A percentile compares a stretch with the other conserved stretches of the same genome.
Conservation (phyloP, 2,888 invertebrate genomes). For the Acrocyrtus sp. region DNA sequence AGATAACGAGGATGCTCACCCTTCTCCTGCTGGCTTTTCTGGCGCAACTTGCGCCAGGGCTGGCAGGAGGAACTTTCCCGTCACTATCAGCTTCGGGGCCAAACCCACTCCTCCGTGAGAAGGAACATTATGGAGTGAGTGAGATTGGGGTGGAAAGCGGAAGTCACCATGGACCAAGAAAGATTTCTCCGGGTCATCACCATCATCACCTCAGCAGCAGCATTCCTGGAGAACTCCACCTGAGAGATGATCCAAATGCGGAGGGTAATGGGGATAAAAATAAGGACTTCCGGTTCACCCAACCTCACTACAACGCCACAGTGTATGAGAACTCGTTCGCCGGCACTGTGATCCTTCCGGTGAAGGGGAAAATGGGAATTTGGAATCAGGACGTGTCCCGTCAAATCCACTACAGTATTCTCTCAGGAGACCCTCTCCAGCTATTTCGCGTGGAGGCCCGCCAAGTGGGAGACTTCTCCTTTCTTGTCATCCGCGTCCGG, state of each 20-base stretch:
- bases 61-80: slow-evolving; percentile 27
- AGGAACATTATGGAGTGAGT: slow-evolving; percentile 5
- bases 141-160: not conserved
- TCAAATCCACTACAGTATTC: slow-evolving; percentile 83
- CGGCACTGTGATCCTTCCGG: slow-evolving; percentile 80
- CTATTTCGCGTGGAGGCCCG: slow-evolving; percentile 93
- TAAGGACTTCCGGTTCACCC: slow-evolving; percentile 81
- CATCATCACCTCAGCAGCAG: not conserved
- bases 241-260: too few species aligned
- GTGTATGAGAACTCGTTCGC: slow-evolving; percentile 93
- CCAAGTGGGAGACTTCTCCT: slow-evolving; percentile 93
- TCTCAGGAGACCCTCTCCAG: slow-evolving; percentile 86
- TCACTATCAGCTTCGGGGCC: slow-evolving; percentile 24
- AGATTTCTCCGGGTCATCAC: slow-evolving; percentile 9
- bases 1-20: slow-evolving; percentile 24
- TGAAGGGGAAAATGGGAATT: slow-evolving; percentile 77
- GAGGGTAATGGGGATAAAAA: too few species aligned
- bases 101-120: slow-evolving; percentile 6
- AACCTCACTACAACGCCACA: slow-evolving; percentile 83
- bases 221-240: slow-evolving; percentile 64
- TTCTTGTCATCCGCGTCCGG: slow-evolving; percentile 84
- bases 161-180: slow-evolving; percentile 32
- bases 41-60: slow-evolving; percentile 36
- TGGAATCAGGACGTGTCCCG: slow-evolving; percentile 74
- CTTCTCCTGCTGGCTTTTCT: slow-evolving; percentile 37